Evolutionary conservation across 2,797 vertebrate genomes (phyloP), one percentile per base, ranked within the genome.

Genomic region (Odontamblyopus lacepedii): DNA sequence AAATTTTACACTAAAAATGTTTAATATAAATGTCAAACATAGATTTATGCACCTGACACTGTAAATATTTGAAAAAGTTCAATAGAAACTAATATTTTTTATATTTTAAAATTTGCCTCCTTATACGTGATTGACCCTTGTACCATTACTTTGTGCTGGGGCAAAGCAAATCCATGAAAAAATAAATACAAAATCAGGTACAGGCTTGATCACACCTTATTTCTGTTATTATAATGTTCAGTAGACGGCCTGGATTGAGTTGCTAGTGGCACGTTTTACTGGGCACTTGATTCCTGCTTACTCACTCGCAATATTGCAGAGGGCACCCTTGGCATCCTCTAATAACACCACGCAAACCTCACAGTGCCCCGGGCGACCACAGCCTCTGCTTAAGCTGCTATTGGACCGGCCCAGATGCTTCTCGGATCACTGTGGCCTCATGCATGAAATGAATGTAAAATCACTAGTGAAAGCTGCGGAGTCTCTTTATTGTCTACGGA

Each of bases 391-490:
- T 88, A 84, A 83, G 88, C 84, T 87, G 77, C 84, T 84, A 85
- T 89, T 91, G 87, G 85, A 81, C 85, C 82, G 81, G 86, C 85
- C 85, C 86, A 91, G 87, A 89, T 88, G 87, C 83, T 84, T 89
- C 56, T 79, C 83, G 86, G 91, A 90, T 90, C 84, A 79, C 87
- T 87, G 88, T 83, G 79, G 85, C 78, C 70, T 80, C 83, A 85
- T 90, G 83, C 87, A 81, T 90, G 87, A 90, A 91, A 91, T 91
- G 71, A 92, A 91, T 89, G 83, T 86, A 91, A 89, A 88, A 90
- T 88, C 79, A 83, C 75, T 84, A 71, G 82, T 74, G 84, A 89
- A 87, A 86, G 81, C 71, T 82, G 75, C 74, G 79, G 73, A 78
- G 64, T 79, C 78, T 79, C 74, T 85, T 80, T 77, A 88, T 87